Evolutionary conservation across 2,113 vertebrate genomes (phyloP), one percentile per base, ranked within the genome.

Genomic region (Tachycineta bicolor): DNA sequence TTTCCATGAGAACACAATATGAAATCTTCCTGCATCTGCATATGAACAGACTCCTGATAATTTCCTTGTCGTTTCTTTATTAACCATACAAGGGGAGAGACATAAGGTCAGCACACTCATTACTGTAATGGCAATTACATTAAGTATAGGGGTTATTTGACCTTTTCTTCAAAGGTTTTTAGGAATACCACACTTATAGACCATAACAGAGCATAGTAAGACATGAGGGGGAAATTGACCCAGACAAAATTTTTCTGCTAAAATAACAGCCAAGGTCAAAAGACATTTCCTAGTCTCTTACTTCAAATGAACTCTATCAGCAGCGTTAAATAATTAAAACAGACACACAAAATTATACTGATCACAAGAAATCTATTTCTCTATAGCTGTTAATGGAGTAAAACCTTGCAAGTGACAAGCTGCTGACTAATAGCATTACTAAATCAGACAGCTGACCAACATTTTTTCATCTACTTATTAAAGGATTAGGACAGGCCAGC

Each of bases 341-440:
- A 63, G 90, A 93, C 83, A 94, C 14, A 69, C 28, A 86, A 86
- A 92, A 88, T 83, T 20, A 90, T 8, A 92, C 55, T 41, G 64
- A 85, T 88, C 60, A 75, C 84, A 84, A 73, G 50, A 85, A 95
- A 84, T 50, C 21, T 91, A 25, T 46, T 69, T 76, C 74, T 88
- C 69, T 68, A 28, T 10, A 17, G 65, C 59, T 92, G 71, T 63
- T 86, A 69, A 58, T 39, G 34, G 55, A 91, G 78, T 68, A 84
- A 79, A 87, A 64, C 49, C 76, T 95, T 68, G 23, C 33, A 65
- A 92, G 55, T 53, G 73, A 93, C 93, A 95, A 94, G 84, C 71
- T 92, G 86, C 71, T 91, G 67, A 79, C 83, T 90, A 96, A 93
- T 12, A 82, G 81, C 86, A 91, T 96, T 90, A 96, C 92, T 81